Evolutionary conservation across 2,113 vertebrate genomes (phyloP).

Genomic region (Actenoides lindsayi): DNA sequence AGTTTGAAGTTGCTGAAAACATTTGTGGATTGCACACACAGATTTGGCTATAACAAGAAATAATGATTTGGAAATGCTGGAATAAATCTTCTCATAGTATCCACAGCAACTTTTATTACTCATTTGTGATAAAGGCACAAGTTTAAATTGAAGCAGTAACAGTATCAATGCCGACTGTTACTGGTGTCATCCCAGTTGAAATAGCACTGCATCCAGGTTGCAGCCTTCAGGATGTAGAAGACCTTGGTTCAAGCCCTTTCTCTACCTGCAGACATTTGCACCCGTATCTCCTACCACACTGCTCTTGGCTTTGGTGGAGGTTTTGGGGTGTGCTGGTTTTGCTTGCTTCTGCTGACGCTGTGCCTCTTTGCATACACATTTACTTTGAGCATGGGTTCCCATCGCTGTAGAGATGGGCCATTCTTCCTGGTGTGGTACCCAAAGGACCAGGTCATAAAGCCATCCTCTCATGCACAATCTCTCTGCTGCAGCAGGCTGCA

Average conservation of each 20-base stretch:
- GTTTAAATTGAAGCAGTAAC: not conserved
- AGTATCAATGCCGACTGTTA: not conserved
- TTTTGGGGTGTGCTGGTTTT: not conserved
- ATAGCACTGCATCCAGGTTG: not conserved
- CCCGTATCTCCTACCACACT: not conserved
- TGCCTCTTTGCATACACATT: not conserved
- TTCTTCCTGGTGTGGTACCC: not conserved
- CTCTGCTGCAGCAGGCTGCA: not conserved
- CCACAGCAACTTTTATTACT: not conserved
- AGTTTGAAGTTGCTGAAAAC: not conserved
- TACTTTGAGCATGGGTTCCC: not conserved
- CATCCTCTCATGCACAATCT: not conserved
- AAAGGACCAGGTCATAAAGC: not conserved
- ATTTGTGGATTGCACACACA: not conserved
- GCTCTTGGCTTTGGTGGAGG: not conserved
- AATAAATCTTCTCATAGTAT: not conserved
- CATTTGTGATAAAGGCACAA: not conserved
- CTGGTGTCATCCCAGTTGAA: not conserved
- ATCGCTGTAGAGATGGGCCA: rapidly evolving
- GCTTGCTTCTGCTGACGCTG: not conserved
- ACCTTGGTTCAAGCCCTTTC: not conserved
- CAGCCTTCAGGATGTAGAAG: not conserved
- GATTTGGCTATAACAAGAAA: not conserved
- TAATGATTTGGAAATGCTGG: not conserved
- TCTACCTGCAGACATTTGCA: not conserved